A percentile compares a stretch with the other conserved stretches of the same genome.
Evolutionary conservation across 2,888 invertebrate species (phyloP).

Genomic region (Drosophila formosana): DNA sequence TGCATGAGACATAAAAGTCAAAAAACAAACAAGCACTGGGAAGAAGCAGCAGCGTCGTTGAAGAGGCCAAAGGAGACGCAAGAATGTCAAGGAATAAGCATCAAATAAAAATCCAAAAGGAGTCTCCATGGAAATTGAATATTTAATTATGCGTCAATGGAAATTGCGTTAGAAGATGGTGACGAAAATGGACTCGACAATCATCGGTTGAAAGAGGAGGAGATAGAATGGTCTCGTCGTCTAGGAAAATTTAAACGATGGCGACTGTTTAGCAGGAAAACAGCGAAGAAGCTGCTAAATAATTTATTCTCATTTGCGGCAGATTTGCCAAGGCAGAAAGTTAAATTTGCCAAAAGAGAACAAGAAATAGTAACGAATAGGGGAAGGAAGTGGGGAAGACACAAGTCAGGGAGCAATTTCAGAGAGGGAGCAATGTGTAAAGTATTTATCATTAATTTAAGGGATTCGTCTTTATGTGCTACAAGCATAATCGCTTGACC

Average conservation of each 20-base stretch:
- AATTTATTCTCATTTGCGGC: slow-evolving; percentile 71
- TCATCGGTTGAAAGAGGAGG: slow-evolving; percentile 23
- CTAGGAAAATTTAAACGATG: neutral
- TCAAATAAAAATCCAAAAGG: slow-evolving; percentile 48
- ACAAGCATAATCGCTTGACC: slow-evolving; percentile 30
- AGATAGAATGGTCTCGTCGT: slow-evolving; percentile 15
- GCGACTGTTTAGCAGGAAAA: slow-evolving; percentile 38
- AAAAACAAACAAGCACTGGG: slow-evolving; percentile 63
- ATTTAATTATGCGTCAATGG: slow-evolving; percentile 72
- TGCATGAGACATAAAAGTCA: slow-evolving; percentile 75
- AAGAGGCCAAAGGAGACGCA: slow-evolving; percentile 1
- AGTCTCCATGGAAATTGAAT: slow-evolving; percentile 71
- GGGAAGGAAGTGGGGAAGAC: neutral
- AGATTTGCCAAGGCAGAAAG: slow-evolving; percentile 59
- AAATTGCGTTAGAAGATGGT: slow-evolving; percentile 68
- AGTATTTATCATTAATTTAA: slow-evolving; percentile 36
- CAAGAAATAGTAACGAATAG: neutral
- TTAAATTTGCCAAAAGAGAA: slow-evolving; percentile 24
- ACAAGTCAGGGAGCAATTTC: neutral
- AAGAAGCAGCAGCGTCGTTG: slow-evolving; percentile 7
- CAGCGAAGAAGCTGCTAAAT: slow-evolving; percentile 58
- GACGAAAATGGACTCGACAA: slow-evolving; percentile 63
- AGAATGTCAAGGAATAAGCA: slow-evolving; percentile 42
- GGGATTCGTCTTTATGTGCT: slow-evolving; percentile 28
- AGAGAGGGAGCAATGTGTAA: slow-evolving; percentile 11